Evolutionary conservation across 2,113 vertebrate species (phyloP).

Genomic region (Sula dactylatra): DNA sequence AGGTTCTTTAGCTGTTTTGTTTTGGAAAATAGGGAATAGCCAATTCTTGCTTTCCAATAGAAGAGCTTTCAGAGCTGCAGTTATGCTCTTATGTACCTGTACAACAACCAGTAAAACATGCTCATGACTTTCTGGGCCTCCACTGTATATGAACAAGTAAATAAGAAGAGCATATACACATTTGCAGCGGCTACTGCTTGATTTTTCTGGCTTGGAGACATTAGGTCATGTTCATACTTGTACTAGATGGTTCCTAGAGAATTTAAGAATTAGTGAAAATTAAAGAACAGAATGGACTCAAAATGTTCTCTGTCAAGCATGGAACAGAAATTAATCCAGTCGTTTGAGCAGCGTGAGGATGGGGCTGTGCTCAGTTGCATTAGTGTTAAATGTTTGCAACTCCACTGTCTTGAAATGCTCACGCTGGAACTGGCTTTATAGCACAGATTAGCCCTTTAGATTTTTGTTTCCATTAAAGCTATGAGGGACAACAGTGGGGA

Average conservation of each 20-base stretch:
- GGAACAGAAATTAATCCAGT: background rate
- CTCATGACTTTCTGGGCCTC: background rate
- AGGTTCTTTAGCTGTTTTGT: background rate
- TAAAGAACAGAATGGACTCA: background rate
- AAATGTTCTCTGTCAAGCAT: background rate
- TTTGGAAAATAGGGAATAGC: background rate
- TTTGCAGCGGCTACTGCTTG: background rate
- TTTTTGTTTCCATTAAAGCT: background rate
- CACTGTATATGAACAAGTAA: background rate
- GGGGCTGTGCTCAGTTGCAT: background rate
- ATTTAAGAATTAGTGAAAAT: background rate
- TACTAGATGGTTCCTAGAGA: background rate
- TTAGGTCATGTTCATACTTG: background rate
- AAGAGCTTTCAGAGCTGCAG: background rate
- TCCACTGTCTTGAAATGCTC: background rate
- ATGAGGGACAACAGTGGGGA: background rate
- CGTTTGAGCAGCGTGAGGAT: background rate
- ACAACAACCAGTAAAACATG: background rate
- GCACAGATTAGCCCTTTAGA: background rate
- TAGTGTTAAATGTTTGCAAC: background rate
- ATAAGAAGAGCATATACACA: accelerated
- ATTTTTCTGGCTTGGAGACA: background rate
- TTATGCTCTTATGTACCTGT: background rate
- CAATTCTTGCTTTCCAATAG: background rate
- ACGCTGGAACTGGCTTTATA: background rate